Base-by-base conservation (phyloP, 2,888 invertebrate genomes). In the Strigamia transsilvanica region DNA sequence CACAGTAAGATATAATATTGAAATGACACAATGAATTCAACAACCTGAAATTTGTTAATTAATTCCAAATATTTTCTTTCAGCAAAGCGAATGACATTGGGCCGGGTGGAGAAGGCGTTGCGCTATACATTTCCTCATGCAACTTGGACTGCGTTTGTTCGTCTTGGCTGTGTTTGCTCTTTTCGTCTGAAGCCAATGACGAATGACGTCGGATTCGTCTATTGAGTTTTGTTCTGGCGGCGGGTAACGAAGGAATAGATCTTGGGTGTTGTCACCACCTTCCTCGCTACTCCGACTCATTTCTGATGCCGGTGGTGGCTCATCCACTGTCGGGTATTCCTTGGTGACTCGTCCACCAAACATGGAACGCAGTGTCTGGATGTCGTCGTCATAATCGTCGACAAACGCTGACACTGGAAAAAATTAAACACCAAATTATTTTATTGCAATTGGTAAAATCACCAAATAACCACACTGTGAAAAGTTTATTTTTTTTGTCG, bases 71-170 rank as follows among this genome's bases (percentile, higher is more conserved):
- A 32, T 73, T 73, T 73, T 32, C 73, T 77, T 46, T 82, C 82
- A 87, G 83, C 87, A 87, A 12, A 87, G 85, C 32, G 87, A 87
- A 83, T 87, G 87, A 84, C 87, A 87, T 83, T 87, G 87, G 10
- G 86, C 85, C 18, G 87, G 87, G 83, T 87, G 87, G 21, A 87
- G 84, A 3, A 86, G 83, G 61, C 87, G 87, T 84, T 87, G 87
- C 41, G 85, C 85, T 83, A 87, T 86, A 83, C 87, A 87, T 82
- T 86, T 86, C 82, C 85, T 84, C 84, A 87, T 86, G 83, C 87
- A 87, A 41, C 85, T 84, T n/a, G 87, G 87, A 83, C 87, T 87
- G 56, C 87, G 84, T 82, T 87, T 87, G 38, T 80, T 80, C 51
- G 83, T 80, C 46, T 51, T 51, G n/a, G 51, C 46, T 23, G 34